Conservation (phyloP, 2,797 vertebrate genomes). For the Periparus ater region DNA sequence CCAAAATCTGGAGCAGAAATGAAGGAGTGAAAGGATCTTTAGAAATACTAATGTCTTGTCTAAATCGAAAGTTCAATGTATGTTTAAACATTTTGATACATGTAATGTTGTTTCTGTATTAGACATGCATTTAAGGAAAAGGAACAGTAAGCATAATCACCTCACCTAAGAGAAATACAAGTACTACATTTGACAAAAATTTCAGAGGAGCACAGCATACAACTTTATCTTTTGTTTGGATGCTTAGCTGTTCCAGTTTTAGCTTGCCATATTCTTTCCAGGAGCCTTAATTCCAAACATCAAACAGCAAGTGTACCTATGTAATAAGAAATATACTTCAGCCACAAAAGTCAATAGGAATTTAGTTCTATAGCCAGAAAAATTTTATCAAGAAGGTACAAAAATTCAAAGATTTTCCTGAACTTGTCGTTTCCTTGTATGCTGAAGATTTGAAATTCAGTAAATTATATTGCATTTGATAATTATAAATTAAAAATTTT, state of each 20-base stretch:
- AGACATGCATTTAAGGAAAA: neutral
- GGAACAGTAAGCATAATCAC: neutral
- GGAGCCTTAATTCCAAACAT: neutral
- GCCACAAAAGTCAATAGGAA: neutral
- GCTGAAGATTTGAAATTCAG: neutral
- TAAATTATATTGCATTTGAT: neutral
- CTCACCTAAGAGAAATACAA: neutral
- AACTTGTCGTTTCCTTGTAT: neutral
- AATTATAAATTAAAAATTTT: neutral
- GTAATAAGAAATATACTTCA: neutral
- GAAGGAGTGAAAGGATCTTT: neutral
- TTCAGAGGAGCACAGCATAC: neutral
- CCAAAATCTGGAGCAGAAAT: neutral
- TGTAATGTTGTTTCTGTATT: neutral
- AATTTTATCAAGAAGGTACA: neutral
- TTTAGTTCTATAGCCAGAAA: neutral
- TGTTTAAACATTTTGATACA: neutral
- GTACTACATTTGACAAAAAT: neutral
- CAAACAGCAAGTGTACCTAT: neutral
- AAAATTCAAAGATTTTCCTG: neutral
- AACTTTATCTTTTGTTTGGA: neutral
- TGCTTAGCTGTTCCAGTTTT: neutral
- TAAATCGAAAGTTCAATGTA: neutral
- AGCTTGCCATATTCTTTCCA: rapidly evolving
- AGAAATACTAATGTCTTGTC: neutral